Evolutionary conservation across 2,113 vertebrate species (phyloP), one percentile per base, ranked within the genome.

Genomic region (Zapus hudsonius): DNA sequence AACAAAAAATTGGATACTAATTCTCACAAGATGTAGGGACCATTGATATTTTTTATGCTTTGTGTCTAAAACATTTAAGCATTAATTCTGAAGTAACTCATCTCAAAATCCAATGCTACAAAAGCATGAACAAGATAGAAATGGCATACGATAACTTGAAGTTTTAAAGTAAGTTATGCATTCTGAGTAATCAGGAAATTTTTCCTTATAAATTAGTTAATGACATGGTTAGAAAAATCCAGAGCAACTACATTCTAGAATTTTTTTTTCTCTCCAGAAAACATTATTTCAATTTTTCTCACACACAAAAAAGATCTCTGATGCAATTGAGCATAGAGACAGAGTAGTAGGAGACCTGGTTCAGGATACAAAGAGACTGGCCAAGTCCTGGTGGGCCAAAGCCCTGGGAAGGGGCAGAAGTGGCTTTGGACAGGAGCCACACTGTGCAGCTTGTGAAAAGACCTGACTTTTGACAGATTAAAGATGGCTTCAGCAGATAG

Each of bases 401-500:
- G 13, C 63, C 63, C 7, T n/a, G n/a, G 70, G 33, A 78, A 75
- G 73, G 86, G 87, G 80, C 31, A 90, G 96, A 97, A 97, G 92
- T 83, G 83, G 92, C 86, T 95, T 95, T 89, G 96, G 80, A 91
- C 38, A 13, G 15, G 33, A 42, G 84, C 92, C 88, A 70, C 70
- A 29, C 27, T 69, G 80, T 1, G 31, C 73, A 91, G 73, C 75
- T 19, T 61, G 64, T 7, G 44, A 82, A 55, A 73, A 67, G 83
- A 31, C 70, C 55, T 80, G 61, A 63, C 84, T 78, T 94, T 84
- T 92, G 73, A 88, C 92, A 91, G 88, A 89, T 81, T 73, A 67
- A 76, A 95, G 94, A 95, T 92, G 94, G 80, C 92, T 94, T 93
- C 84, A 44, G 84, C 74, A 94, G 92, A 96, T 93, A 92, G 92